Conservation (phyloP, 2,888 invertebrate genomes). For the Lithophane semibrunnea region DNA sequence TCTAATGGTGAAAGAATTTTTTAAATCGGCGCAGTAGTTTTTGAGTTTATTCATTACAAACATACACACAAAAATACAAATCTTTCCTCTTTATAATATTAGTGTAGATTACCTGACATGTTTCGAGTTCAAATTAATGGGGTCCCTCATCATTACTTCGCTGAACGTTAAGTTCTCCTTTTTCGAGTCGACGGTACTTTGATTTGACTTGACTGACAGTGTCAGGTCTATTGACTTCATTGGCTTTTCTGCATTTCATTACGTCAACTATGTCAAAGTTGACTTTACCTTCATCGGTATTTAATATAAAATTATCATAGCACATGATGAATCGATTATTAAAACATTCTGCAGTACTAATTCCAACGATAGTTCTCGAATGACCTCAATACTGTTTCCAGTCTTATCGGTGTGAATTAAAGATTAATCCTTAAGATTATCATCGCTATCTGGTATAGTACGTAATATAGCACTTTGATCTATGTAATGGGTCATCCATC, state of each 20-base stretch:
- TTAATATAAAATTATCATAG: background rate
- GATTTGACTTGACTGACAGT: background rate
- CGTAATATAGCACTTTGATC: background rate
- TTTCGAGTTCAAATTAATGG: background rate
- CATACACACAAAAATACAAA: no score
- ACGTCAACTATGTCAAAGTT: background rate
- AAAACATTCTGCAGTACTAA: conserved; percentile 11
- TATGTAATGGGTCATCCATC: background rate
- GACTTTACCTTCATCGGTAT: background rate
- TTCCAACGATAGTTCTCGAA: background rate
- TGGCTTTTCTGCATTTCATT: background rate
- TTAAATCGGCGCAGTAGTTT: no score
- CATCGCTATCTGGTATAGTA: background rate
- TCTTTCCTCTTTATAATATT: no score
- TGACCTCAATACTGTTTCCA: conserved; percentile 24
- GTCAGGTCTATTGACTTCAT: background rate
- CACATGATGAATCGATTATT: conserved; percentile 2
- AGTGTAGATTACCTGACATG: background rate
- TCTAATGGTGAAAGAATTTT: no score
- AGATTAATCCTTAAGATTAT: conserved; percentile 30
- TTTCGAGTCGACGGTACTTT: no score
- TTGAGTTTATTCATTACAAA: no score
- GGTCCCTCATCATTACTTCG: background rate
- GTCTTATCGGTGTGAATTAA: conserved; percentile 36
- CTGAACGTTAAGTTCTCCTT: background rate